Conservation (phyloP, 2,888 invertebrate genomes). For the Drosophila greeni region DNA sequence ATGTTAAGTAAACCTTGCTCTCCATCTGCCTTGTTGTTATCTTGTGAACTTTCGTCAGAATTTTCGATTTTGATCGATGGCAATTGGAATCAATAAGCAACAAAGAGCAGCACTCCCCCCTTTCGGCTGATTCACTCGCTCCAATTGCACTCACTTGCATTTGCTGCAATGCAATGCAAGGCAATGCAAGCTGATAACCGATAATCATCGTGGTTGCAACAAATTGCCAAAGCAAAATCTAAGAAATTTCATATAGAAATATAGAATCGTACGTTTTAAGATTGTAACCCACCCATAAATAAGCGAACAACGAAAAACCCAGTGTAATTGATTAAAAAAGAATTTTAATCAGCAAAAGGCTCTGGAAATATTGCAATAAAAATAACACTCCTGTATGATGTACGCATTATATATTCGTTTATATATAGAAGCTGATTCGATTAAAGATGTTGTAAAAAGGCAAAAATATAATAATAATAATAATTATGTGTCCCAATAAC, state of each 20-base stretch:
- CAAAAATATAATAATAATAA: conserved; percentile 36
- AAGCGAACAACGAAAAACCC: conserved; percentile 39
- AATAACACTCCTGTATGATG: conserved; percentile 12
- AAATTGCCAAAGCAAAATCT: conserved; percentile 47
- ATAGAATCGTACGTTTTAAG: conserved; percentile 12
- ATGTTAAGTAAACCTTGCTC: not conserved
- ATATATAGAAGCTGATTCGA: conserved; percentile 41
- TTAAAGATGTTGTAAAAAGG: conserved; percentile 30
- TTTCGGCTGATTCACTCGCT: conserved; percentile 25
- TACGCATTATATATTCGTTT: conserved; percentile 6
- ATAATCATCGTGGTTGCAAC: conserved; percentile 41
- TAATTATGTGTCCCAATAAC: conserved; percentile 47
- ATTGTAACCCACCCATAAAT: conserved; percentile 35
- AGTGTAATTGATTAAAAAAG: conserved; percentile 44
- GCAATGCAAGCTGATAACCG: conserved; percentile 29
- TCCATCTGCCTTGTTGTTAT: conserved; percentile 11
- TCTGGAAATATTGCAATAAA: conserved; percentile 38
- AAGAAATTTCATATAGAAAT: conserved; percentile 23
- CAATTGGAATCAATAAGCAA: conserved; percentile 17
- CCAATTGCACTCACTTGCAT: conserved; percentile 28
- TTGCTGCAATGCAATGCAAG: conserved; percentile 10
- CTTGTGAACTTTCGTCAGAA: conserved; percentile 30
- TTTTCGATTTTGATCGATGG: conserved; percentile 15
- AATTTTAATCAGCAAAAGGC: conserved; percentile 32
- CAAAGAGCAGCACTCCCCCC: conserved; percentile 28